phyloP scores from a whole-genome alignment of 2,888 invertebrate species.

The Clanis bilineata region DNA sequence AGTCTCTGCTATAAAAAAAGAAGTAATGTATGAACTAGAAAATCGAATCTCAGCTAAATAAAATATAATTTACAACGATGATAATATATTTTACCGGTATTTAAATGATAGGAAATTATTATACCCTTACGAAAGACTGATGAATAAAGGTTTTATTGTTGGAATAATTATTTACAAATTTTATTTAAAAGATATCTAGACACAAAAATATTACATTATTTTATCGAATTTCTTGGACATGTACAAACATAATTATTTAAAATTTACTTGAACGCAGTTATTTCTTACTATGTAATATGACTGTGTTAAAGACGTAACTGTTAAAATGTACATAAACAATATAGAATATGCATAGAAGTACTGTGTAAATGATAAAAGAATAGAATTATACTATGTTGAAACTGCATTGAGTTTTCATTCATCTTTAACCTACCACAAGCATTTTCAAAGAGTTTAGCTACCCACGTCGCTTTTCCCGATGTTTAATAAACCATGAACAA shows the following conservation, averaged over 20 bases:
- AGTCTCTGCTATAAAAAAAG: no score
- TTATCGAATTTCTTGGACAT: slow-evolving; percentile 19
- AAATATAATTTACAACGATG: slow-evolving; percentile 12
- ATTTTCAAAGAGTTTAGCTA: neutral
- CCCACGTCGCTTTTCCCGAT: neutral
- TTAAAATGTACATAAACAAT: slow-evolving; percentile 7
- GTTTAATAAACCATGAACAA: slow-evolving; percentile 23
- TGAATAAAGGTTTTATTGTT: slow-evolving; percentile 41
- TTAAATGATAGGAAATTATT: slow-evolving; percentile 16
- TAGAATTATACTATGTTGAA: slow-evolving; percentile 12
- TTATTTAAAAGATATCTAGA: slow-evolving; percentile 29
- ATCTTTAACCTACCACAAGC: neutral
- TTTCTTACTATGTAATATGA: slow-evolving; percentile 18
- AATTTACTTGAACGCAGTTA: neutral
- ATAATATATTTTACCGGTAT: slow-evolving; percentile 9
- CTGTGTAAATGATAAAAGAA: slow-evolving; percentile 2
- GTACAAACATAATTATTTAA: slow-evolving; percentile 18
- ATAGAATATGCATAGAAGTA: slow-evolving; percentile 2
- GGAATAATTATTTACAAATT: slow-evolving; percentile 31
- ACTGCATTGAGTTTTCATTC: neutral
- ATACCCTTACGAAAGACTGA: slow-evolving; percentile 67
- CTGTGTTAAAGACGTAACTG: slow-evolving; percentile 29
- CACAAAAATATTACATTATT: slow-evolving; percentile 17
- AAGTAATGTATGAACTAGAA: no score
- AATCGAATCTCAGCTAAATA: neutral